These are phyloP conservation scores for Petaurus breviceps DNA, from an alignment of 2,113 vertebrate genomes.

Conservation along the genomic window DNA sequence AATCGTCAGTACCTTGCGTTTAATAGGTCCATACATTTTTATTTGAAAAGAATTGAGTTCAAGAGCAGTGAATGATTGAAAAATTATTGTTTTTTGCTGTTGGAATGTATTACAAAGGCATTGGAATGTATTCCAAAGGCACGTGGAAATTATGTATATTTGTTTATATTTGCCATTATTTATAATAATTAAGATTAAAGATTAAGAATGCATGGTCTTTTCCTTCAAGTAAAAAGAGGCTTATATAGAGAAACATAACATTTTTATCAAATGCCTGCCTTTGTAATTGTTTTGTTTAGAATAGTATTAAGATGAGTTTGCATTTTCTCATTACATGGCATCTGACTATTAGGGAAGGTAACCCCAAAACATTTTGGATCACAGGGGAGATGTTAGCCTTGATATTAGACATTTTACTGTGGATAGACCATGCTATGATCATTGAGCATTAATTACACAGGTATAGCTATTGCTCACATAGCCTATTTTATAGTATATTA, in stretches of 20 bases:
- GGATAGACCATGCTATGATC: neutral
- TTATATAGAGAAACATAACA: neutral
- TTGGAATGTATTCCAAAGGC: neutral
- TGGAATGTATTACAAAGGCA: neutral
- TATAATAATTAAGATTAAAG: neutral
- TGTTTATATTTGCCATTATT: neutral
- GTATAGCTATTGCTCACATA: neutral
- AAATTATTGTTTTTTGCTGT: neutral
- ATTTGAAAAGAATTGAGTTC: neutral
- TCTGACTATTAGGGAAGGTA: neutral
- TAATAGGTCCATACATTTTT: neutral
- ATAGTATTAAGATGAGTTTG: neutral
- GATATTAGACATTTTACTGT: neutral
- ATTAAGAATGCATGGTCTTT: neutral
- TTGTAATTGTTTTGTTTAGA: neutral
- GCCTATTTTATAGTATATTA: neutral
- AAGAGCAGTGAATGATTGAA: neutral
- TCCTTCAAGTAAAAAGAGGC: neutral
- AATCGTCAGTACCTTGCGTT: neutral
- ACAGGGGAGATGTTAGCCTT: neutral
- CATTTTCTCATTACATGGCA: neutral
- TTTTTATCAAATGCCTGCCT: neutral
- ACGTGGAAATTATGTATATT: neutral
- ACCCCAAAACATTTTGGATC: neutral
- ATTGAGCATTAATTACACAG: neutral